These are phyloP conservation scores for Apis laboriosa DNA, from an alignment of 1,140 invertebrate genomes.

Conservation along the genomic window DNA sequence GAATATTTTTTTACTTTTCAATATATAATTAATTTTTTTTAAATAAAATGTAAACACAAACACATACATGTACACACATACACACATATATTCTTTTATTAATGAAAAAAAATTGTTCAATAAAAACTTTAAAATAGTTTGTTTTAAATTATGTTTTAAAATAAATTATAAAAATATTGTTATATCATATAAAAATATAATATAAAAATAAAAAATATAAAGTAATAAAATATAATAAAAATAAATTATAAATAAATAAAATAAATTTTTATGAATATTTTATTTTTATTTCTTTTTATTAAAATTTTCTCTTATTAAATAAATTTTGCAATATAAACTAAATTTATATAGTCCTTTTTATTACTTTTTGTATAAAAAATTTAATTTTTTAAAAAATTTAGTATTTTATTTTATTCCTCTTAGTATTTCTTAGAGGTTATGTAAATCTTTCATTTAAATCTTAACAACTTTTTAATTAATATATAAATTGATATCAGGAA, in stretches of 20 bases:
- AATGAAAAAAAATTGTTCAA: background rate
- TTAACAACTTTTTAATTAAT: background rate
- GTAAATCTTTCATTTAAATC: background rate
- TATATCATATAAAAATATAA: background rate
- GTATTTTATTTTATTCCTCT: background rate
- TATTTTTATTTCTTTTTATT: background rate
- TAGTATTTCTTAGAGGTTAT: conserved; percentile 23
- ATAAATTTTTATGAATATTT: conserved; percentile 1
- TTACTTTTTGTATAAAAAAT: background rate
- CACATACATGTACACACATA: too few relatives aligned
- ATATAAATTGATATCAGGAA: background rate
- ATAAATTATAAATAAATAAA: background rate
- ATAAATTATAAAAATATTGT: background rate
- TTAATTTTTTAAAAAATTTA: too few relatives aligned
- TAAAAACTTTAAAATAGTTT: background rate
- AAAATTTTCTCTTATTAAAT: background rate
- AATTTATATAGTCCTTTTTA: background rate
- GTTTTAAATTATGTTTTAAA: background rate
- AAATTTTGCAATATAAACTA: background rate
- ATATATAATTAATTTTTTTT: background rate
- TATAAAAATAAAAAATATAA: background rate
- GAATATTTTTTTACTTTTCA: too few relatives aligned
- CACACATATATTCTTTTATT: background rate
- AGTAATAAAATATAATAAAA: background rate
- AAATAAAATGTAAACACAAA: background rate